Conservation (phyloP, 2,113 vertebrate genomes). For the Tenrec ecaudatus region DNA sequence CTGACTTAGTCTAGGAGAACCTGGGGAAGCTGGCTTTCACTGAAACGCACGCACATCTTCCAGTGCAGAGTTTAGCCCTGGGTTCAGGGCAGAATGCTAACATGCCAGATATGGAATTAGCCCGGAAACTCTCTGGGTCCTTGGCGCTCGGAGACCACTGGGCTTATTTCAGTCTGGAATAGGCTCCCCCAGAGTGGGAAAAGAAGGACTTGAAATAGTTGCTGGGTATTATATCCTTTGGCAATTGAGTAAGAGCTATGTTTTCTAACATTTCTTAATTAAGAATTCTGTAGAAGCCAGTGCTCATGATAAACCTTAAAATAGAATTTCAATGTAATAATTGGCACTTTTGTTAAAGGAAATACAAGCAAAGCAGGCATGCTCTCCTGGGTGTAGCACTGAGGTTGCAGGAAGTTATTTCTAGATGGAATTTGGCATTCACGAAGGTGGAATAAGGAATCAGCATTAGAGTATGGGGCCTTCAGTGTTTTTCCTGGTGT, state of each 20-base stretch:
- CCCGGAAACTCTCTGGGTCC: neutral
- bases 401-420: neutral
- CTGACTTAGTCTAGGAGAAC: neutral
- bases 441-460: neutral
- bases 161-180: neutral
- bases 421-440: neutral
- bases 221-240: neutral
- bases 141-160: neutral
- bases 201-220: neutral
- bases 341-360: conserved; percentile 35
- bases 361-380: conserved; percentile 19
- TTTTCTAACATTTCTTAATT: conserved; percentile 67
- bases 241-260: conserved; percentile 19
- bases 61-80: neutral
- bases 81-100: neutral
- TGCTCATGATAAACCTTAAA: conserved; percentile 39
- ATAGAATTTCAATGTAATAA: conserved; percentile 49
- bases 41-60: neutral
- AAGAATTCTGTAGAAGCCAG: conserved; percentile 49
- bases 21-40: neutral
- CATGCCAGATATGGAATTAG: neutral
- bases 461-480: neutral
- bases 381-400: neutral
- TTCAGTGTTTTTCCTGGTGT: neutral
- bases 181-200: neutral